A percentile compares a stretch with the other conserved stretches of the same genome.
These are phyloP conservation scores for Danio jaintianensis DNA, from an alignment of 2,797 vertebrate species.

Conservation along the genomic window DNA sequence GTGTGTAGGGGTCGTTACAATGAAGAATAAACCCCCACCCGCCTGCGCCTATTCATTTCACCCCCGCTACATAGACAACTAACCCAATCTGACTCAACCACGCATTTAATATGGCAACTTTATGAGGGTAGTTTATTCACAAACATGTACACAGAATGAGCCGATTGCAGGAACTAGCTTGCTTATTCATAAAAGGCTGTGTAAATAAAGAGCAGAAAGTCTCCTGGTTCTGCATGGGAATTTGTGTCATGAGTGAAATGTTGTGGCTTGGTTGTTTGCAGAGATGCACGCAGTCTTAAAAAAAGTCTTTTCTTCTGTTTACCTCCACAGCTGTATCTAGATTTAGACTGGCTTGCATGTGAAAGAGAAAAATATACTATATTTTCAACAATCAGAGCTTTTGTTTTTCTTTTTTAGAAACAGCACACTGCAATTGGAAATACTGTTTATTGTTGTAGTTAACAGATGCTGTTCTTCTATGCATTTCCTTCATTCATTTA, in stretches of 20 bases:
- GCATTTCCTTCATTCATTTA: no score
- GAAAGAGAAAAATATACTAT: not conserved
- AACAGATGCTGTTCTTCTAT: no score
- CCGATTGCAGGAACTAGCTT: slow-evolving; percentile 73
- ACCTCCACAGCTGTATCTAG: not conserved
- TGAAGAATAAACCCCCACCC: slow-evolving; percentile 86
- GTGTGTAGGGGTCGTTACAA: slow-evolving; percentile 84
- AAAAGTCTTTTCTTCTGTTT: not conserved
- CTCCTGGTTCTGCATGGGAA: not conserved
- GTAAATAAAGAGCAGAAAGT: not conserved
- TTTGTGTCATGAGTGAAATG: slow-evolving; percentile 4
- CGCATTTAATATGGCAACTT: slow-evolving; percentile 91
- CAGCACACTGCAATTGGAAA: not conserved
- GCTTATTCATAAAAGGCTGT: slow-evolving; percentile 33
- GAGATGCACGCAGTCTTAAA: not conserved
- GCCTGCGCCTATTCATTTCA: slow-evolving; percentile 80
- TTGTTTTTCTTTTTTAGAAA: not conserved
- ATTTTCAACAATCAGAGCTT: not conserved
- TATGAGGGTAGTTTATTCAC: slow-evolving; percentile 85
- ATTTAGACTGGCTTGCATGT: not conserved
- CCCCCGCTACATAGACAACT: slow-evolving; percentile 84
- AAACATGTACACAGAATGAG: slow-evolving; percentile 87
- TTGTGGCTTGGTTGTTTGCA: not conserved
- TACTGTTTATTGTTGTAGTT: not conserved
- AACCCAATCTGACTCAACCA: slow-evolving; percentile 91